phyloP scores from a whole-genome alignment of 2,888 invertebrate species.

The Bedellia somnulentella region DNA sequence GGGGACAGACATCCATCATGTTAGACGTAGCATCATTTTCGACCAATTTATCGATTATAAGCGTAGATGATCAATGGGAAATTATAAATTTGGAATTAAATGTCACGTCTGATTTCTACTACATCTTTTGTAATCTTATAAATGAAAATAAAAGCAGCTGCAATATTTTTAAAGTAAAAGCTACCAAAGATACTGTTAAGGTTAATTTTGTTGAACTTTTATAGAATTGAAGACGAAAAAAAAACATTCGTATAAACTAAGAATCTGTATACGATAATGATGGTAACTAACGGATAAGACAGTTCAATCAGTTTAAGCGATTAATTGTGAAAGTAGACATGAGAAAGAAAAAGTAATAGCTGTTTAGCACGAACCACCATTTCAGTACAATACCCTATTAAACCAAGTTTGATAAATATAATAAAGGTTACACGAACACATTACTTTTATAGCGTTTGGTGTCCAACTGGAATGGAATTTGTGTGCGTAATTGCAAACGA shows the following conservation, averaged over 20 bases:
- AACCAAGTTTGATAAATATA: conserved; percentile 24
- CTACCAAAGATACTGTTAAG: conserved; percentile 17
- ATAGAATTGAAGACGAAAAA: too few relatives aligned
- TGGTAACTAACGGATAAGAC: background rate
- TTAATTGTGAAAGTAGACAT: conserved; percentile 2
- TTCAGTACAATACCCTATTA: conserved; percentile 22
- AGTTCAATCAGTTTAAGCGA: background rate
- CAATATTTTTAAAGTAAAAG: conserved; percentile 18
- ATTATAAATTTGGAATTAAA: conserved; percentile 24
- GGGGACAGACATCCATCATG: conserved; percentile 50
- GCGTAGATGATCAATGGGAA: conserved; percentile 39
- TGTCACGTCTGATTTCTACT: conserved; percentile 14
- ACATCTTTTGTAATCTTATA: conserved; percentile 18
- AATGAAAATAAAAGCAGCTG: conserved; percentile 13
- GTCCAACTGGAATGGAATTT: conserved; percentile 43
- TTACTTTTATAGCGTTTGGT: conserved; percentile 17
- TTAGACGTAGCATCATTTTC: conserved; percentile 29
- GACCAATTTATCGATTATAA: conserved; percentile 30
- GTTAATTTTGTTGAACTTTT: conserved; percentile 16
- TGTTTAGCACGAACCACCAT: conserved; percentile 15
- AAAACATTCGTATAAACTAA: too few relatives aligned
- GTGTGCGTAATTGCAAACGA: conserved; percentile 40
- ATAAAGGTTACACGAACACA: background rate
- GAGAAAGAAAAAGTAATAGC: conserved; percentile 16
- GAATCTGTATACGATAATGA: conserved; percentile 8